Evolutionary conservation across 1,140 invertebrate species (phyloP), one percentile per base, ranked within the genome.

Genomic region (Drosophila equinoxialis): DNA sequence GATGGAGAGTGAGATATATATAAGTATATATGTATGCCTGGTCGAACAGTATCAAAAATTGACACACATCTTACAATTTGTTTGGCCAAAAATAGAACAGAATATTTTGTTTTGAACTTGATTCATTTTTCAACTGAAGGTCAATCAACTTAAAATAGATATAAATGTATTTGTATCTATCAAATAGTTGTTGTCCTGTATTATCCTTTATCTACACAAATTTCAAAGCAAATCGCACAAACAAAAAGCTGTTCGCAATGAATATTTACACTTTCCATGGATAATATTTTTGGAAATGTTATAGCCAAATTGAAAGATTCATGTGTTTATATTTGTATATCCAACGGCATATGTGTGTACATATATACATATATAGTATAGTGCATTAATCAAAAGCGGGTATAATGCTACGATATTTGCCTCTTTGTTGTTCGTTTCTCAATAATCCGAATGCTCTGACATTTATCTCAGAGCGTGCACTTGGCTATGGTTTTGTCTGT

Each of bases 201-300:
- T 45, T 45, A 45, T 45, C 42, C 42, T 45, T 41, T n/a, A 42
- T 3, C 14, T 14, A 6, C 41, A 37, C 1, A 37, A 4, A 17
- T 51, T 51, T 23, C 45, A 3, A 8, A 23, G 20, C 6, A 17
- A 17, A 51, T 23, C 4, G 10, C 10, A 23, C 2, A 23, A 23
- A 23, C 20, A 11, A 11, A 3, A 51, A 51, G 17, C 45, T 30
- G 45, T 48, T 48, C 2, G 45, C 45, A 20, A 37, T 5, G 17
- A 58, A 51, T 23, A 51, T 51, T 51, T 51, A 51, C 45, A 51
- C 23, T 23, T 51, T 11, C 11, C 45, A 51, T 51, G n/a, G 20
- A 51, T 51, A 51, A 51, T 51, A 51, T 51, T 51, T 51, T 51
- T 51, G 45, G 45, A 51, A 51, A 51, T 23, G 45, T 51, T 51